phyloP scores from a whole-genome alignment of 2,888 invertebrate species.

The Drosophila bunnanda region DNA sequence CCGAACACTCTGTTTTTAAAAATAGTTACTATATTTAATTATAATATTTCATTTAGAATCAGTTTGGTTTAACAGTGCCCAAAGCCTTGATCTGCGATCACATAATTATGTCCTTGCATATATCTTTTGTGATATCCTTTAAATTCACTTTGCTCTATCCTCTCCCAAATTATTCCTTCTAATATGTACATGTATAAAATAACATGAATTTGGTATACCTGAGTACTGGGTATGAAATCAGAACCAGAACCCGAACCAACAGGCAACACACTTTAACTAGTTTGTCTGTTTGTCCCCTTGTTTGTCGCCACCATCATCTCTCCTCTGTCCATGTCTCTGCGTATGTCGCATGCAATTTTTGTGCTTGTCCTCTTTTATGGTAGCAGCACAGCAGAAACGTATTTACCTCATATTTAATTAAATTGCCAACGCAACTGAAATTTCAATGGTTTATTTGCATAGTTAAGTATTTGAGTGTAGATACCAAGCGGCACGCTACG shows the following conservation, averaged over 20 bases:
- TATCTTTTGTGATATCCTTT: no score
- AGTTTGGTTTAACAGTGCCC: neutral
- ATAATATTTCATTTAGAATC: neutral
- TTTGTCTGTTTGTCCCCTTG: constrained; percentile 69
- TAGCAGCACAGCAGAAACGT: constrained; percentile 49
- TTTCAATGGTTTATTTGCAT: constrained; percentile 75
- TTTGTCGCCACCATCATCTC: constrained; percentile 38
- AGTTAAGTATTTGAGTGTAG: constrained; percentile 47
- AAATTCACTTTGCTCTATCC: no score
- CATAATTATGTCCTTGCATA: no score
- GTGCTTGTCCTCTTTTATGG: constrained; percentile 64
- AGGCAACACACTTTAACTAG: constrained; percentile 67
- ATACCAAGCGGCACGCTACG: constrained; percentile 38
- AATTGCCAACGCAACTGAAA: constrained; percentile 67
- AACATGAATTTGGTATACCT: no score
- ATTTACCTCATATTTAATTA: constrained; percentile 78
- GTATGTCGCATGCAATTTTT: constrained; percentile 68
- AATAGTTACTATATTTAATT: neutral
- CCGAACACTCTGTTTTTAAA: neutral
- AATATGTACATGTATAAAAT: no score
- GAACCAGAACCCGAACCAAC: constrained; percentile 16
- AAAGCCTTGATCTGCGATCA: neutral
- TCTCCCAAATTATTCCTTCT: no score
- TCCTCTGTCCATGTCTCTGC: neutral
- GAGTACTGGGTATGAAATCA: constrained; percentile 1